Evolutionary conservation across 2,113 vertebrate species (phyloP).

Genomic region (Colius striatus): DNA sequence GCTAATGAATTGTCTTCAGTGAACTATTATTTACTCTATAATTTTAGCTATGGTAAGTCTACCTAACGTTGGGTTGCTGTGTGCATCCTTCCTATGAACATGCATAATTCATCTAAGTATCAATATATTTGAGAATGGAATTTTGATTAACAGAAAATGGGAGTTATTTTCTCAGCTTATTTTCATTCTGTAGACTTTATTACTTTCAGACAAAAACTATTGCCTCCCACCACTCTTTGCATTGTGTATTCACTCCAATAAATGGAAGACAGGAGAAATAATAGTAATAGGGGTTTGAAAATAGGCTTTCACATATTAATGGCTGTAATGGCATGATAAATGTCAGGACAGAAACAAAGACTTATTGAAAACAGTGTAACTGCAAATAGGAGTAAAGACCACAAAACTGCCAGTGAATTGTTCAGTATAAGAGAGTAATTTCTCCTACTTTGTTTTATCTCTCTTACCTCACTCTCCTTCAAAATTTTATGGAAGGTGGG

Average conservation of each 20-base stretch:
- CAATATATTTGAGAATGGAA: neutral
- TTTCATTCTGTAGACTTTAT: neutral
- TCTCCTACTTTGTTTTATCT: neutral
- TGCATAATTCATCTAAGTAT: neutral
- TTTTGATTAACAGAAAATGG: neutral
- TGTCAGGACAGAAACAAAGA: neutral
- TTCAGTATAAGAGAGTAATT: neutral
- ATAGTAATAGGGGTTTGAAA: neutral
- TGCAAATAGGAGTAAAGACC: neutral
- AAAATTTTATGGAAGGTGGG: neutral
- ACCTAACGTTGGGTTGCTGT: neutral
- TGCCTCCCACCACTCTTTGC: neutral
- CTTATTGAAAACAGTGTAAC: neutral
- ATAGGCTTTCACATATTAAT: neutral
- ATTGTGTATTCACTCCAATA: neutral
- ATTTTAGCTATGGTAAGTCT: neutral
- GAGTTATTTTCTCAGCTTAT: neutral
- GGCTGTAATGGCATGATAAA: neutral
- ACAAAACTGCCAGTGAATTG: neutral
- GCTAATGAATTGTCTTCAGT: neutral
- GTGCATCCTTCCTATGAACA: neutral
- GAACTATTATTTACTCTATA: neutral
- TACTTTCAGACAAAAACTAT: neutral
- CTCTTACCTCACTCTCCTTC: neutral
- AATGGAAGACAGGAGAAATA: neutral